Conservation (phyloP, 2,113 vertebrate species). For the Erpornis zantholeuca region DNA sequence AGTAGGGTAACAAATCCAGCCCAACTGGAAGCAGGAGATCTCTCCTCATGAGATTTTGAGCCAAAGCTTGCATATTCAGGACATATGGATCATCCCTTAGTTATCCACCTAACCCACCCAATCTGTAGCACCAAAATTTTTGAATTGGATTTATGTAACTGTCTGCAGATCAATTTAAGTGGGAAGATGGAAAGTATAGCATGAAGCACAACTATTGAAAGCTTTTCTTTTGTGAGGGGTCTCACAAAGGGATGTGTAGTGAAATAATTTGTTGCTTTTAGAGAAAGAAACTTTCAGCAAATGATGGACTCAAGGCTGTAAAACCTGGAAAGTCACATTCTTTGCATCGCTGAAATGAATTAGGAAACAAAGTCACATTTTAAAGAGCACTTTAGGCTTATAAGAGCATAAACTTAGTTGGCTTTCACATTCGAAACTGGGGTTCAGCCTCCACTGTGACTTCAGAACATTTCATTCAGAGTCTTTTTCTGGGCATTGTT, state of each 20-base stretch:
- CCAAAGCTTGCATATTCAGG: constrained; percentile 18
- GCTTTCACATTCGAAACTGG: neutral
- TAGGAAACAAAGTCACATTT: neutral
- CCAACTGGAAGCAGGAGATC: constrained; percentile 29
- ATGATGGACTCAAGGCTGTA: neutral
- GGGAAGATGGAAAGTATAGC: neutral
- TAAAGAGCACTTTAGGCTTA: neutral
- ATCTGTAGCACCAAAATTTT: neutral
- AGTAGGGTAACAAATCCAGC: neutral
- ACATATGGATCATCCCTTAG: constrained; percentile 11
- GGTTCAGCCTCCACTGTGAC: neutral
- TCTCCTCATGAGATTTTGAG: constrained; percentile 27
- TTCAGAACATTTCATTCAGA: neutral
- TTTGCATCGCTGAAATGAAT: neutral
- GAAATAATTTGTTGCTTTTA: neutral
- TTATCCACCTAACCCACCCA: constrained; percentile 18
- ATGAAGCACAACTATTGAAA: neutral
- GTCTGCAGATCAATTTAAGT: neutral
- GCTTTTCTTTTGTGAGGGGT: neutral
- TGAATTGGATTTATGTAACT: constrained; percentile 1
- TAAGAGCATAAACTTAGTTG: neutral
- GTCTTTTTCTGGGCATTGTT: neutral
- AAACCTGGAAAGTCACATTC: constrained; percentile 41
- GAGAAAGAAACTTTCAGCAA: neutral
- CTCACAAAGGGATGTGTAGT: neutral